Percentiles rank a stretch among this genome's conserved stretches.
These are phyloP conservation scores for Cephus pygmeus DNA, from an alignment of 2,888 invertebrate species.

Conservation along the genomic window DNA sequence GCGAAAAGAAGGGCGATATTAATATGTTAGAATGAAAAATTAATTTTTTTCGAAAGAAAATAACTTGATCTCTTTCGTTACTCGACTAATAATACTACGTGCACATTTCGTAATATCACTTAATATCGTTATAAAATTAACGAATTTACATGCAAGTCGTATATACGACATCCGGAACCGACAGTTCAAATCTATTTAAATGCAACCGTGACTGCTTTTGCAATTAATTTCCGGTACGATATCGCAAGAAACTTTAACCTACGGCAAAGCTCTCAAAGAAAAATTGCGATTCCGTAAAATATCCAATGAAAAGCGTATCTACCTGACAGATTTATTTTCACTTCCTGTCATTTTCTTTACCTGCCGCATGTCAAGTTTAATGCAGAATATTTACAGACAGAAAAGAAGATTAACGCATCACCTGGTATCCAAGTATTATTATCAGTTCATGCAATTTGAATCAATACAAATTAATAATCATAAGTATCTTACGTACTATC, in stretches of 20 bases:
- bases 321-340: not conserved
- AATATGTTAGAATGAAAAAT: no score
- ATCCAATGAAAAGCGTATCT: not conserved
- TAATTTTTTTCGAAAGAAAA: no score
- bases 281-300: not conserved
- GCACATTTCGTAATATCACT: not conserved
- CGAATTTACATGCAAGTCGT: not conserved
- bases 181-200: not conserved
- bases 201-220: not conserved
- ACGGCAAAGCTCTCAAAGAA: not conserved
- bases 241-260: not conserved
- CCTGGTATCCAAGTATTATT: not conserved
- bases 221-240: not conserved
- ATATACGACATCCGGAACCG: not conserved
- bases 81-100: not conserved
- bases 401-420: not conserved
- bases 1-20: not conserved
- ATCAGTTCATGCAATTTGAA: not conserved
- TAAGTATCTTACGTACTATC: not conserved
- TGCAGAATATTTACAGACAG: not conserved
- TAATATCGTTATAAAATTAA: not conserved
- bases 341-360: not conserved
- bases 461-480: not conserved
- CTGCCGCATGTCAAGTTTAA: not conserved
- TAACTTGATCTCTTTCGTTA: not conserved